These are phyloP conservation scores for Stegostoma tigrinum DNA, from an alignment of 2,113 vertebrate species.

Conservation along the genomic window DNA sequence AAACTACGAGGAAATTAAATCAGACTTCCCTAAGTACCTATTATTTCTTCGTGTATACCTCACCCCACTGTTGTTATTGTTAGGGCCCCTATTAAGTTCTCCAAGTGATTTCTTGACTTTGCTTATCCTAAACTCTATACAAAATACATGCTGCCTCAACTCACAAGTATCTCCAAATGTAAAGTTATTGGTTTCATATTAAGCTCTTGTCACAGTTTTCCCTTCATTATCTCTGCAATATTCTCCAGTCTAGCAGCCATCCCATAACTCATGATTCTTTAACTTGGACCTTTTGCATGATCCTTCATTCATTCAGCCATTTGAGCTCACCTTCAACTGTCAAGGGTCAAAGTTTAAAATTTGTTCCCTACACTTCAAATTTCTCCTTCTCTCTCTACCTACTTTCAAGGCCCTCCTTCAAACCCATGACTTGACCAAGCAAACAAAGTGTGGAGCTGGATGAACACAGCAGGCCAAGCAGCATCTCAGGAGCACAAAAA, in stretches of 20 bases:
- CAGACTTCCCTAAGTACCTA: too few relatives aligned
- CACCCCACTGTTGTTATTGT: too few relatives aligned
- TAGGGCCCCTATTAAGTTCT: too few relatives aligned
- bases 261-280: background rate
- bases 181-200: background rate
- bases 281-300: background rate
- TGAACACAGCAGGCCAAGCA: too few relatives aligned
- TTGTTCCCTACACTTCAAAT: background rate
- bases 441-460: too few relatives aligned
- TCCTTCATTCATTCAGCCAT: background rate
- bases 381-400: background rate
- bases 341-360: background rate
- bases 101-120: too few relatives aligned
- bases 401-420: background rate
- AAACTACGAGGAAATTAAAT: too few relatives aligned
- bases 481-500: too few relatives aligned
- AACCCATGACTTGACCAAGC: background rate
- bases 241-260: background rate
- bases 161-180: background rate
- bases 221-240: background rate
- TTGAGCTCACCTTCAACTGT: too few relatives aligned
- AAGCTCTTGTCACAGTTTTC: background rate
- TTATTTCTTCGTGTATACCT: too few relatives aligned
- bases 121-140: too few relatives aligned
- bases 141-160: background rate